Percentiles rank a stretch among this genome's conserved stretches.
These are phyloP conservation scores for Macaria notata DNA, from an alignment of 2,888 invertebrate species.

Conservation along the genomic window DNA sequence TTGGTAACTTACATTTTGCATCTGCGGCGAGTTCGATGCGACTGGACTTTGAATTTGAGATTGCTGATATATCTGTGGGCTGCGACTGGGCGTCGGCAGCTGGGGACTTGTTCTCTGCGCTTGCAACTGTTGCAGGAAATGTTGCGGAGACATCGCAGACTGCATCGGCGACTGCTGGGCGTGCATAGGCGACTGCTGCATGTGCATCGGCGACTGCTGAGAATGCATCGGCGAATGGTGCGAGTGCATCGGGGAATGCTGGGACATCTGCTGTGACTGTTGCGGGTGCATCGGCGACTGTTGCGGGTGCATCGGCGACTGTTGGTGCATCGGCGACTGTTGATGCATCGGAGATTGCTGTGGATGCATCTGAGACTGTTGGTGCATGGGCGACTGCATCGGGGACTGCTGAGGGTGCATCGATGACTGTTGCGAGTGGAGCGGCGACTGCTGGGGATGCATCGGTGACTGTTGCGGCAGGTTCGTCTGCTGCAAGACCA, in stretches of 20 bases:
- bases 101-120: conserved; percentile 76
- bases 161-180: conserved; percentile 64
- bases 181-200: conserved; percentile 61
- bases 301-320: conserved; percentile 55
- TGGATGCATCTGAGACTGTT: conserved; percentile 55
- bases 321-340: conserved; percentile 64
- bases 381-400: conserved; percentile 51
- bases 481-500: conserved; percentile 60
- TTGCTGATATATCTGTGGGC: conserved; percentile 79
- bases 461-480: conserved; percentile 37
- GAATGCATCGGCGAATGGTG: conserved; percentile 42
- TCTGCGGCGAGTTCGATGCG: conserved; percentile 73
- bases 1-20: conserved; percentile 73
- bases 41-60: conserved; percentile 78
- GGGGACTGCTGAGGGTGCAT: conserved; percentile 57
- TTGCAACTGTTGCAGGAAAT: conserved; percentile 65
- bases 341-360: conserved; percentile 62
- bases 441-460: conserved; percentile 61
- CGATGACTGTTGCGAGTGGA: conserved; percentile 58
- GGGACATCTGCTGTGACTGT: conserved; percentile 51
- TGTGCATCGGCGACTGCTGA: conserved; percentile 51
- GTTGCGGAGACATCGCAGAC: conserved; percentile 59
- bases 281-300: conserved; percentile 30
- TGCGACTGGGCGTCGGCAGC: conserved; percentile 73
- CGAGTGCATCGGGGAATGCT: conserved; percentile 55